Evolutionary conservation across 2,113 vertebrate genomes (phyloP).

Genomic region (Scytalopus superciliaris): DNA sequence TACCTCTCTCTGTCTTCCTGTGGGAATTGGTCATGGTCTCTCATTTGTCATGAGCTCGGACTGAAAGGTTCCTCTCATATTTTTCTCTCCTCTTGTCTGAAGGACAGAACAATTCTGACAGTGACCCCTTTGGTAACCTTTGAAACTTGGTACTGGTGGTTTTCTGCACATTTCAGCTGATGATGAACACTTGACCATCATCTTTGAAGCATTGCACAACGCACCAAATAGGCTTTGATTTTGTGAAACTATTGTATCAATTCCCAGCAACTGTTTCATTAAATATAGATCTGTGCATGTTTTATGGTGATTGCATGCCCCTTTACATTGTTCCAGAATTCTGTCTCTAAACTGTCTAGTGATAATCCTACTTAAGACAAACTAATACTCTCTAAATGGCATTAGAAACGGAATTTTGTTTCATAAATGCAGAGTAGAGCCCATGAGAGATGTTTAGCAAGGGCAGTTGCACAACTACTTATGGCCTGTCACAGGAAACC

Average conservation of each 20-base stretch:
- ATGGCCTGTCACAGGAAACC: background rate
- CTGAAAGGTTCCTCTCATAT: background rate
- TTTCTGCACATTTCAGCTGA: background rate
- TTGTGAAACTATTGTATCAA: slow-evolving; percentile 45
- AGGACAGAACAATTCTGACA: background rate
- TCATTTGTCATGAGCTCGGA: background rate
- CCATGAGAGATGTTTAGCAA: background rate
- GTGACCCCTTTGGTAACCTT: background rate
- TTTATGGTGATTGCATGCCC: slow-evolving; percentile 42
- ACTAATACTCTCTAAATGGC: slow-evolving; percentile 52
- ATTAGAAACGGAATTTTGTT: slow-evolving; percentile 44
- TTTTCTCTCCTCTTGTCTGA: background rate
- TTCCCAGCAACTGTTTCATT: slow-evolving; percentile 32
- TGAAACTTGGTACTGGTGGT: background rate
- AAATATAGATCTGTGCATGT: slow-evolving; percentile 45
- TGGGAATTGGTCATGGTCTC: background rate
- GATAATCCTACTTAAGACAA: slow-evolving; percentile 44
- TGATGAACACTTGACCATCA: background rate
- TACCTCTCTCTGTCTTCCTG: slow-evolving; percentile 5
- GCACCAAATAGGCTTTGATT: slow-evolving; percentile 23
- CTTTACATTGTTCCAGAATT: slow-evolving; percentile 50
- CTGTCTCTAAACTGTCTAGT: slow-evolving; percentile 22
- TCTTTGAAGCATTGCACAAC: background rate
- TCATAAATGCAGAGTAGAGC: background rate
- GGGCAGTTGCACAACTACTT: background rate